Base-by-base conservation (phyloP, 2,113 vertebrate species). In the Seriola rivoliana region DNA sequence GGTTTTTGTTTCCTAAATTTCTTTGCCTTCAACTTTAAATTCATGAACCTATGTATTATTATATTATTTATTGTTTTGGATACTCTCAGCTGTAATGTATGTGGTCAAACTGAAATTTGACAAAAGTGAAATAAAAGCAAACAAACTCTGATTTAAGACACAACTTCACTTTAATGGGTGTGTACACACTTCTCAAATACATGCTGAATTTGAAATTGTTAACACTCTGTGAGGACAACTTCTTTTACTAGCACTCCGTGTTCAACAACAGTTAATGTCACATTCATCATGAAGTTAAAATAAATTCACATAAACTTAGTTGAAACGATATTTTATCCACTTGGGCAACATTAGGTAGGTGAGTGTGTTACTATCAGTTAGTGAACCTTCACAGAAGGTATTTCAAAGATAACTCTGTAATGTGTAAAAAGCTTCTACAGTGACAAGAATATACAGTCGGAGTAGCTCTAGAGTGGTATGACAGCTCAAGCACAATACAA, bases 371-470 rank as follows among this genome's bases (percentile, higher is more conserved):
- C 58, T 80, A 85, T 80, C 11, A 80, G 50, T 57, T 55, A 74
- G 57, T 72, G 23, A 57, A 78, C 93, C 93, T 94, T 94, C 93
- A 94, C 82, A 89, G 93, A 94, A 94, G 93, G 93, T 52, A 70
- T 38, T 82, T 81, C 5, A 54, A 73, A 68, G 14, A 77, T 32
- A 71, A 80, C 17, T 55, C 63, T 80, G 32, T 21, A 63, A 50
- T 58, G 57, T 71, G 52, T 36, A 78, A 86, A 80, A 85, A 82
- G 60, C 78, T 58, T 86, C 83, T 81, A 78, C 34, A 81, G 62
- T 71, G 73, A 23, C 7, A 60, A 63, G n/a, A 74, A 75, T 78
- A 76, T 57, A 65, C 71, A 76, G 48, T 38, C 54, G 78, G 44
- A 75, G 8, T 38, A 60, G 60, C 19, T 46, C 25, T 68, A 57